Conservation (phyloP, 2,113 vertebrate species). For the Natator depressus region DNA sequence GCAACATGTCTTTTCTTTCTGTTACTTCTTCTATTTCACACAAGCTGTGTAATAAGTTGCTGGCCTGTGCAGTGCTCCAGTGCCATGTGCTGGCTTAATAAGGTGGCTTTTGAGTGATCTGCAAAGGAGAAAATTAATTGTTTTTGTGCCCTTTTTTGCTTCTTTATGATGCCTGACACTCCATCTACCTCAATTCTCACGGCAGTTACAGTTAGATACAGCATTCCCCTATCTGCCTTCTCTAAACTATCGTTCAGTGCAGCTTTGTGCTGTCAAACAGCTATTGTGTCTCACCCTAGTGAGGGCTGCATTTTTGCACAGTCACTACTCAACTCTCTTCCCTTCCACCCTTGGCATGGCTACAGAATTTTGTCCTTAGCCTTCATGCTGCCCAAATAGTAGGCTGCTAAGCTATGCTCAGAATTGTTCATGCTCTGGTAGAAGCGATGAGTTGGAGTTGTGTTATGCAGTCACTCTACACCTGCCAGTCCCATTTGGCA, state of each 20-base stretch:
- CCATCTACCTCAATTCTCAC: background rate
- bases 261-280: background rate
- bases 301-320: background rate
- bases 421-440: background rate
- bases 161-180: background rate
- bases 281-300: background rate
- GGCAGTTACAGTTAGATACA: background rate
- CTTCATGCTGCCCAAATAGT: fast-evolving
- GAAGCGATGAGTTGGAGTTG: background rate
- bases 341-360: background rate
- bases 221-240: background rate
- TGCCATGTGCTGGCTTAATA: background rate
- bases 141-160: background rate
- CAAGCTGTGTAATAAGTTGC: background rate
- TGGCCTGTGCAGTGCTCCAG: background rate
- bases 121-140: background rate
- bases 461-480: background rate
- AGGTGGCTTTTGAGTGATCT: background rate
- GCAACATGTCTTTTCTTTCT: background rate
- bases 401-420: background rate
- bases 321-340: background rate
- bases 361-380: background rate
- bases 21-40: background rate
- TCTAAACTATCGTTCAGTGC: background rate
- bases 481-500: constrained; percentile 29